Base-by-base conservation (phyloP, 2,797 vertebrate species). In the Crocodylus rhombifer region DNA sequence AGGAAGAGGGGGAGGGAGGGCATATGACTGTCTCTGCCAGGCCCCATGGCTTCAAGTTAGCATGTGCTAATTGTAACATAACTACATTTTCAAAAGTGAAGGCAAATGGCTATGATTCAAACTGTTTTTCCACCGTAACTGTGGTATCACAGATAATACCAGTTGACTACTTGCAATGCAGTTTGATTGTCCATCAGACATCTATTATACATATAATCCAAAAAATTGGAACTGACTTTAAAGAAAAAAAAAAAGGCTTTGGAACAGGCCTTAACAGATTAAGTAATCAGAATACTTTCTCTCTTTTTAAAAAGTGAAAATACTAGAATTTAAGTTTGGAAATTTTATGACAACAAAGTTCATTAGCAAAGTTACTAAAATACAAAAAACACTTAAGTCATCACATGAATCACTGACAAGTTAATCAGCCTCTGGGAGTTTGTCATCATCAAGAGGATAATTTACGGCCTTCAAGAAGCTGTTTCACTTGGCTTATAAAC, bases 381-480 rank as follows among this genome's bases (percentile, higher is more conserved):
- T 96, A 97, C 79, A 80, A 87, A 83, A 85, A 73, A 93, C 86
- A 87, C 87, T 92, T 79, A 92, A 94, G 86, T 94, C 95, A 92
- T 91, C 93, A 90, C 69, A 96, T 96, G 97, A 95, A 65, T 95
- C 95, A 88, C 94, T 97, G 96, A 97, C 97, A 98, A 95, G 95
- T 95, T 97, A 97, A 98, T 97, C 95, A 96, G 92, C 96, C 95
- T 91, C 87, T 86, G 67, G 80, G 93, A 95, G 92, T 92, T 92
- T 97, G 97, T 96, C 97, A 97, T 88, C 93, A 90, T 94, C 96
- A 88, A 5, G 85, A 90, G 78, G 63, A 88, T 95, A 91, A 97
- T 96, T 91, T 93, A 91, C 90, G 79, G 83, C 94, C 91, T 97
- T 93, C 80, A 92, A 82, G 94, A 96, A 97, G 84, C 90, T 85